Evolutionary conservation across 2,113 vertebrate genomes (phyloP).

Genomic region (Myodes glareolus): DNA sequence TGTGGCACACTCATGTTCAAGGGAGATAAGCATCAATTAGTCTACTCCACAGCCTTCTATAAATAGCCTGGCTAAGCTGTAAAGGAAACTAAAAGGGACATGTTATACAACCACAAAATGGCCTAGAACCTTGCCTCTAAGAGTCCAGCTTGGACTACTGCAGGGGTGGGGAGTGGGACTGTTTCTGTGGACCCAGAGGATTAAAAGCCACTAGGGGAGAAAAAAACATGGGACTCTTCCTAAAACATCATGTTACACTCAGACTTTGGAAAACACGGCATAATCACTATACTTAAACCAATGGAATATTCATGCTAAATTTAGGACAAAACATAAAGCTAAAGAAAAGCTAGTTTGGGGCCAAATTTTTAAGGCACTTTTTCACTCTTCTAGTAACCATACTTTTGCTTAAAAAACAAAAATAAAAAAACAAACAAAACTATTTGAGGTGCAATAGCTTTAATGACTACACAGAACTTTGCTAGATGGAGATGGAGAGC

Average conservation of each 20-base stretch:
- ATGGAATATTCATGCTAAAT: background rate
- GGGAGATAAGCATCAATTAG: conserved; percentile 18
- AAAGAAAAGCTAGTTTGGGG: conserved; percentile 55
- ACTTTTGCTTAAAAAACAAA: background rate
- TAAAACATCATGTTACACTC: conserved; percentile 15
- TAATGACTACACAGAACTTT: background rate
- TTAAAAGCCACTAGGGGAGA: conserved; percentile 34
- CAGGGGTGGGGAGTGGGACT: background rate
- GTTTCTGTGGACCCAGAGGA: background rate
- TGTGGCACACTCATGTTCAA: conserved; percentile 26
- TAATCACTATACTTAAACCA: conserved; percentile 43
- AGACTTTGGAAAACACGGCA: background rate
- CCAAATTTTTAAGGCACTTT: conserved; percentile 2
- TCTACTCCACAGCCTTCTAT: conserved; percentile 31
- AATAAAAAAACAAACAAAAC: background rate
- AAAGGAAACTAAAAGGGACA: conserved; percentile 39
- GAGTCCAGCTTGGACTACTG: background rate
- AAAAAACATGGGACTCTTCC: conserved; percentile 14
- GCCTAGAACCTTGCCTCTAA: conserved; percentile 31
- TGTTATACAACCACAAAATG: conserved; percentile 54
- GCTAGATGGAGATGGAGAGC: background rate
- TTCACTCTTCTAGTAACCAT: conserved; percentile 7
- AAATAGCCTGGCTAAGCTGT: conserved; percentile 14
- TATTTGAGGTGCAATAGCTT: conserved; percentile 6
- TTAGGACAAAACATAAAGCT: conserved; percentile 50